Evolutionary conservation across 2,797 vertebrate genomes (phyloP).

Genomic region (Alauda arvensis): DNA sequence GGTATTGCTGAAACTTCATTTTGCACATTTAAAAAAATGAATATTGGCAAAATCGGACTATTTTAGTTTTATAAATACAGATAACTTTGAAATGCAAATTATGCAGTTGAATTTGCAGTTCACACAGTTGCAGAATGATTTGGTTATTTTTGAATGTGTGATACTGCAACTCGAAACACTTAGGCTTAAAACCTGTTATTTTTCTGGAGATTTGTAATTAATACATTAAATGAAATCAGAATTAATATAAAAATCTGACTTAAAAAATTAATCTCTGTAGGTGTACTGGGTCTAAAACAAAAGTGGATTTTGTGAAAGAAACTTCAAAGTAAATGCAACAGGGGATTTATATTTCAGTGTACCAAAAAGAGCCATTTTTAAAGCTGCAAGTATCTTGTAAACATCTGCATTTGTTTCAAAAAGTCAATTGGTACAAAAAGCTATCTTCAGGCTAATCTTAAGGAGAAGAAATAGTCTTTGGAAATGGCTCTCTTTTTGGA

Average conservation of each 20-base stretch:
- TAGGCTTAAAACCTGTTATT: neutral
- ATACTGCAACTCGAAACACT: neutral
- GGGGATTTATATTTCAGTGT: neutral
- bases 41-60: neutral
- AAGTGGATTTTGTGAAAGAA: neutral
- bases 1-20: neutral
- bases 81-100: constrained; percentile 6
- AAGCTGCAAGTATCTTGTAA: neutral
- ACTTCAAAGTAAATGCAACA: neutral
- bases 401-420: neutral
- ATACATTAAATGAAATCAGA: neutral
- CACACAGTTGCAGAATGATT: neutral
- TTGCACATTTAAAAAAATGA: constrained; percentile 3
- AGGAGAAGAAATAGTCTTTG: neutral
- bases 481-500: neutral
- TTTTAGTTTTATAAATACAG: constrained; percentile 33
- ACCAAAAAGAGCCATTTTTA: neutral
- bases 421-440: neutral
- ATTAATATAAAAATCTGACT: neutral
- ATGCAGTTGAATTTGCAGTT: constrained; percentile 9
- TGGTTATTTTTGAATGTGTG: constrained; percentile 16
- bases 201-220: neutral
- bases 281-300: neutral
- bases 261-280: neutral
- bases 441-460: neutral